These are phyloP conservation scores for Eugnorisma glareosa DNA, from an alignment of 2,888 invertebrate species.

Conservation along the genomic window DNA sequence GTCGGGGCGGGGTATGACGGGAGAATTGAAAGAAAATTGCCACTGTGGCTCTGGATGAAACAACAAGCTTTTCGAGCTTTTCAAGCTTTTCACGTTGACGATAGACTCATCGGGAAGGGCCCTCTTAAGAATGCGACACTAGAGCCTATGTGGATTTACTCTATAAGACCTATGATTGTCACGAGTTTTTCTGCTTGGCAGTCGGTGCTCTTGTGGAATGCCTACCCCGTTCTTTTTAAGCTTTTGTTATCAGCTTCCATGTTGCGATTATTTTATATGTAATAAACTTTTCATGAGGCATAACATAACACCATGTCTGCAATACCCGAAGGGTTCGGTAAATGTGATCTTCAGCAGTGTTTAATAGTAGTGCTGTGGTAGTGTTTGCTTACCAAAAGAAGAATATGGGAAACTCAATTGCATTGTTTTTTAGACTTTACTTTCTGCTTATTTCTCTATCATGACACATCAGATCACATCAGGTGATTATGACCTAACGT, in stretches of 20 bases:
- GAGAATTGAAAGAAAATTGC: too few relatives aligned
- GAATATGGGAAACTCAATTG: neutral
- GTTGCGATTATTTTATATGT: neutral
- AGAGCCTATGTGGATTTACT: neutral
- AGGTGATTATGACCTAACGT: conserved; percentile 51
- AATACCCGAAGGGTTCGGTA: too few relatives aligned
- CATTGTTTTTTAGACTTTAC: neutral
- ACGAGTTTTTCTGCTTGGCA: neutral
- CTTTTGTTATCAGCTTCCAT: neutral
- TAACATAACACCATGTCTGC: too few relatives aligned
- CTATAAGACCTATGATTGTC: neutral
- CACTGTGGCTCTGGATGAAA: too few relatives aligned
- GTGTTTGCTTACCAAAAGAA: too few relatives aligned
- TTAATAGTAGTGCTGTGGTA: too few relatives aligned
- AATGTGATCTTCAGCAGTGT: too few relatives aligned
- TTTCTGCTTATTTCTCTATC: conserved; percentile 20
- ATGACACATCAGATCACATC: conserved; percentile 33
- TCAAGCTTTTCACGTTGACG: too few relatives aligned
- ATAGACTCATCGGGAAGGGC: too few relatives aligned
- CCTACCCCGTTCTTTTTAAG: neutral
- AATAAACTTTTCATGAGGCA: too few relatives aligned
- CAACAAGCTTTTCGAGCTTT: too few relatives aligned
- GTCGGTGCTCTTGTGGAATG: neutral
- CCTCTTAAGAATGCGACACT: neutral
- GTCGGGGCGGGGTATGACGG: too few relatives aligned